Evolutionary conservation across 2,797 vertebrate species (phyloP).

Genomic region (Anableps anableps): DNA sequence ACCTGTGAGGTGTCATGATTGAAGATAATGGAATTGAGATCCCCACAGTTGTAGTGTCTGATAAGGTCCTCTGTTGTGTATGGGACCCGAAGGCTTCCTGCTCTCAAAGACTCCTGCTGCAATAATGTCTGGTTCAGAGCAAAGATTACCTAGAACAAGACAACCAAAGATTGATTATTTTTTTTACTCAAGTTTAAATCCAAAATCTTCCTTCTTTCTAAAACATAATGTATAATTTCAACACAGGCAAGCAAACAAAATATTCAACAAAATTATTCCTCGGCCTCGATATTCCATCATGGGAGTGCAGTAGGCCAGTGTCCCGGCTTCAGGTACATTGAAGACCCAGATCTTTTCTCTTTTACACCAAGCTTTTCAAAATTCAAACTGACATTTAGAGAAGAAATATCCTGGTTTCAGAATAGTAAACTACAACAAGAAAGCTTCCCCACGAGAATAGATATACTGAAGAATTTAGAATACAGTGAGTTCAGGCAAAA

Average conservation of each 20-base stretch:
- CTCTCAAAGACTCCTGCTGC: slow-evolving; percentile 88
- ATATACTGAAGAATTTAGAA: neutral
- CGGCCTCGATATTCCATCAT: neutral
- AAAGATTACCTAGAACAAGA: slow-evolving; percentile 87
- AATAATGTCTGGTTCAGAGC: slow-evolving; percentile 91
- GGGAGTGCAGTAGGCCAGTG: neutral
- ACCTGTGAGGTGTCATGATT: slow-evolving; percentile 90
- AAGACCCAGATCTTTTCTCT: neutral
- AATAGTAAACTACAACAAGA: neutral
- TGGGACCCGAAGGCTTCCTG: slow-evolving; percentile 85
- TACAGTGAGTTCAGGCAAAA: neutral
- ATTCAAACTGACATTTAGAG: neutral
- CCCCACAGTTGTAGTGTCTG: slow-evolving; percentile 91
- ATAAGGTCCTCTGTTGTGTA: slow-evolving; percentile 91
- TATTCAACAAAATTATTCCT: neutral
- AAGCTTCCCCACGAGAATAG: neutral
- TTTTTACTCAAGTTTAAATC: neutral
- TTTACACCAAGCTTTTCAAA: neutral
- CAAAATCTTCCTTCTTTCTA: neutral
- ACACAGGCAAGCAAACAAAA: neutral
- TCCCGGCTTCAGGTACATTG: neutral
- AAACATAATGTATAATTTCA: slow-evolving; percentile 9
- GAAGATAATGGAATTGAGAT: slow-evolving; percentile 91
- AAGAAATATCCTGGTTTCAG: neutral
- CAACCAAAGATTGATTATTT: neutral